Conservation (phyloP, 2,888 invertebrate genomes). For the Poecilobothrus nobilitatus region DNA sequence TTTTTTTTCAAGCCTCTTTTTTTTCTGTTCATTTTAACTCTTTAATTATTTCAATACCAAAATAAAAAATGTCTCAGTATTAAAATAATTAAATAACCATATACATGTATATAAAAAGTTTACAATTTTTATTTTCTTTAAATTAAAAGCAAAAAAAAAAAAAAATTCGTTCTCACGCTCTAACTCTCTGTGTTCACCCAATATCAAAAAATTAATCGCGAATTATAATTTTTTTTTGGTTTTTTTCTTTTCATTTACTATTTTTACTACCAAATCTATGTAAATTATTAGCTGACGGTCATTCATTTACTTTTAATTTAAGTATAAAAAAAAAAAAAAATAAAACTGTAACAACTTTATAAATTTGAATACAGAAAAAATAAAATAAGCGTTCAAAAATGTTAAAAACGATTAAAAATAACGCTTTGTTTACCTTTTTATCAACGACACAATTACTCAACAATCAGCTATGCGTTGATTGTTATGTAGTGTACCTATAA, state of each 20-base stretch:
- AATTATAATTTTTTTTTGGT: too few relatives aligned
- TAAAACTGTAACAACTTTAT: background rate
- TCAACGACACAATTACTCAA: too few relatives aligned
- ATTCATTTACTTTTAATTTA: background rate
- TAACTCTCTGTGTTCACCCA: background rate
- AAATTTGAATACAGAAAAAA: background rate
- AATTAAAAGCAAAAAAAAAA: background rate
- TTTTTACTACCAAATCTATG: constrained; percentile 1
- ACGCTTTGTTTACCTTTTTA: too few relatives aligned
- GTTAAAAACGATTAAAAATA: background rate
- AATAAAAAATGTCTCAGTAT: background rate
- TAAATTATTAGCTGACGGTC: background rate
- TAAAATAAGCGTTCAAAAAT: background rate
- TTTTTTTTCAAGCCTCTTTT: too few relatives aligned
- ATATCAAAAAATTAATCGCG: too few relatives aligned
- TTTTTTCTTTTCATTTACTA: background rate
- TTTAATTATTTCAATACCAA: background rate
- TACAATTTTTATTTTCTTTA: too few relatives aligned
- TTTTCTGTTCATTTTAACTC: background rate
- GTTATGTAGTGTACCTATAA: too few relatives aligned
- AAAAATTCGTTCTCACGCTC: background rate
- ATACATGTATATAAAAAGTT: too few relatives aligned
- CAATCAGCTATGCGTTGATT: too few relatives aligned
- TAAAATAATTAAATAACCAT: too few relatives aligned
- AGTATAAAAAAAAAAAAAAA: background rate